Conservation (phyloP, 2,113 vertebrate genomes). For the Indri indri region DNA sequence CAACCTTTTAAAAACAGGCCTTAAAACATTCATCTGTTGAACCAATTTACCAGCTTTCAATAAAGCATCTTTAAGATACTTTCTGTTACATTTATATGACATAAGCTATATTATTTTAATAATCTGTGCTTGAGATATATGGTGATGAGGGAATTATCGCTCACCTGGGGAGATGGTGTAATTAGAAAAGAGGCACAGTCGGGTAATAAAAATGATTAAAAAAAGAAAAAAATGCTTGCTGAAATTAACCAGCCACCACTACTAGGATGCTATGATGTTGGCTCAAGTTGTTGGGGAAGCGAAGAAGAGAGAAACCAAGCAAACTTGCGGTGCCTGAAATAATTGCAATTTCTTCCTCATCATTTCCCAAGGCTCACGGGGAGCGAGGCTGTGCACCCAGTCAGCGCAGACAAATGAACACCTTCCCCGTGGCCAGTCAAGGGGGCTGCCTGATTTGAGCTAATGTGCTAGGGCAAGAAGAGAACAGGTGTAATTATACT, state of each 20-base stretch:
- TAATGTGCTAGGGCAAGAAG: slow-evolving; percentile 80
- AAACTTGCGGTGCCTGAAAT: slow-evolving; percentile 82
- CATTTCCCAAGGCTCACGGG: slow-evolving; percentile 81
- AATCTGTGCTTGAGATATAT: slow-evolving; percentile 80
- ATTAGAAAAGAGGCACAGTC: slow-evolving; percentile 85
- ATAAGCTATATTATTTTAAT: slow-evolving; percentile 83
- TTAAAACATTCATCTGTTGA: slow-evolving; percentile 73
- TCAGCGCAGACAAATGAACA: slow-evolving; percentile 84
- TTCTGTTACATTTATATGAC: slow-evolving; percentile 75
- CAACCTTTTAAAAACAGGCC: slow-evolving; percentile 68
- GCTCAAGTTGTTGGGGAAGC: slow-evolving; percentile 80
- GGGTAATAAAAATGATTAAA: slow-evolving; percentile 84
- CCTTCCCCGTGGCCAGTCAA: slow-evolving; percentile 64
- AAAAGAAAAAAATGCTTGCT: slow-evolving; percentile 76
- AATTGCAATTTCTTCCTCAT: slow-evolving; percentile 83
- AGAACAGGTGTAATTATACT: slow-evolving; percentile 87
- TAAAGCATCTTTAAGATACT: slow-evolving; percentile 78
- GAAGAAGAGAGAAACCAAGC: slow-evolving; percentile 62
- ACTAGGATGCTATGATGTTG: slow-evolving; percentile 76
- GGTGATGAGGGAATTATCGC: slow-evolving; percentile 83
- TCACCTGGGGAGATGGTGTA: slow-evolving; percentile 83
- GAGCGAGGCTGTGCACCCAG: slow-evolving; percentile 77
- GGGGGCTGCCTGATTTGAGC: slow-evolving; percentile 74
- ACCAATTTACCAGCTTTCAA: slow-evolving; percentile 74
- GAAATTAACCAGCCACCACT: slow-evolving; percentile 82